Evolutionary conservation across 2,888 invertebrate species (phyloP), one percentile per base, ranked within the genome.

Genomic region (Chesias legatella): DNA sequence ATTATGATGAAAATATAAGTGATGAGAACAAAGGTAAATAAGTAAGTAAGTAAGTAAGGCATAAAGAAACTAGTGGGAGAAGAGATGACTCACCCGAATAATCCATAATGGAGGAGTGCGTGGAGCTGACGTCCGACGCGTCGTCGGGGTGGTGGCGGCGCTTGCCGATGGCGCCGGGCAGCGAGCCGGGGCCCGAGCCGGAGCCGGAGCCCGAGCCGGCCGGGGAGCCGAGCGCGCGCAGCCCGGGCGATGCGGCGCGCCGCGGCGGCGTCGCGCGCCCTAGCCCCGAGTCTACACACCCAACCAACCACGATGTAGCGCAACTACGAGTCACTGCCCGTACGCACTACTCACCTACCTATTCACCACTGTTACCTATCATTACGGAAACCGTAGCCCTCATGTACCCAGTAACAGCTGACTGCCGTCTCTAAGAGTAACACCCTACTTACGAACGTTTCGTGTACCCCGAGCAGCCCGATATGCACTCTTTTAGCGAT

Each of bases 211-310:
- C 41, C 35, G 48, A 48, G 42, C 48, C 48, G 63, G 77, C 78
- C 33, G 95, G 95, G 50, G 95, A 94, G 60, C 93, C 93, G 64
- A 95, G 90, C 80, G 94, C 92, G 70, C 95, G 91, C 91, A 94
- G 92, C 40, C 94, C 95, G 11, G 95, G 95, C 53, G 95, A 95
- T 36, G 95, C 94, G 27, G 95, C 95, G 69, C 96, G 92, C 53
- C 96, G 90, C 33, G 96, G 95, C 40, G 96, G 96, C 39, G 96
- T 96, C 33, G 95, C 94, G 65, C 95, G 91, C 30, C 96, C 96
- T 81, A 95, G 89, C 53, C 95, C 96, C 59, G 95, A 95, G 90
- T 95, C 95, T 80, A 94, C 92, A 83, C 92, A 61, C 43, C 77
- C 90, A 84, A 32, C 33, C 30, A 38, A 48, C 48, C 45, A 49